Base-by-base conservation (phyloP, 1,140 invertebrate genomes). In the Drosophila elegans region DNA sequence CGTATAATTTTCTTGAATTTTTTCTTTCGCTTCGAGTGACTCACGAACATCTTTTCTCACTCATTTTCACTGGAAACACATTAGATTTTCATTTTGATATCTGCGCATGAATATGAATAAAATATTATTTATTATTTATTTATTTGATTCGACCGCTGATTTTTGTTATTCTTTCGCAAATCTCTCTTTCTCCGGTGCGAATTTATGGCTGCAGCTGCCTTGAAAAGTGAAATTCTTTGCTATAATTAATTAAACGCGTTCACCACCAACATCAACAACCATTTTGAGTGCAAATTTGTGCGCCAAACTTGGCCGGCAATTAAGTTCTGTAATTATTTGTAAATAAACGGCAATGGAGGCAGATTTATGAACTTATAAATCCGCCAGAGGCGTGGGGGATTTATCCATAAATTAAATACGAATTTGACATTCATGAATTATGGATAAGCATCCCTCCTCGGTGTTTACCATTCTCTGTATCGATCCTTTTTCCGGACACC, bases 151-250 rank as follows among this genome's bases (percentile, higher is more conserved):
- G 42, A 36, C 3, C 44, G 63, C 46, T 66, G 64, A 71, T 56
- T 69, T 53, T 49, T 56, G 51, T 56, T 71, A 38, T 71, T 54
- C 2, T 44, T 48, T 68, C 48, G 36, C 48, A 10, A n/a, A 11
- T 21, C 27, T 13, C 48, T 54, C 36, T 51, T 60, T 81, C 60
- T 56, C 36, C 55, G 54, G 41, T 64, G 62, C 48, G 44, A 82
- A 86, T 86, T 86, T 80, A 86, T 86, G 71, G 64, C 63, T 83
- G 63, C 79, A 76, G 83, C 63, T 88, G 83, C 83, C 79, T 59
- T 81, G 83, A 83, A 67, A 53, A 74, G 71, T 60, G 54, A 72
- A 73, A 61, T 73, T 73, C 68, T 61, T 52, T 39, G 46, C 69
- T 16, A 61, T 61, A 73, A 73, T 73, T 73, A 73, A 73, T 73